Percentiles rank a stretch among this genome's conserved stretches.
These are phyloP conservation scores for Drosophila antonietae DNA, from an alignment of 2,888 invertebrate genomes.

Conservation along the genomic window DNA sequence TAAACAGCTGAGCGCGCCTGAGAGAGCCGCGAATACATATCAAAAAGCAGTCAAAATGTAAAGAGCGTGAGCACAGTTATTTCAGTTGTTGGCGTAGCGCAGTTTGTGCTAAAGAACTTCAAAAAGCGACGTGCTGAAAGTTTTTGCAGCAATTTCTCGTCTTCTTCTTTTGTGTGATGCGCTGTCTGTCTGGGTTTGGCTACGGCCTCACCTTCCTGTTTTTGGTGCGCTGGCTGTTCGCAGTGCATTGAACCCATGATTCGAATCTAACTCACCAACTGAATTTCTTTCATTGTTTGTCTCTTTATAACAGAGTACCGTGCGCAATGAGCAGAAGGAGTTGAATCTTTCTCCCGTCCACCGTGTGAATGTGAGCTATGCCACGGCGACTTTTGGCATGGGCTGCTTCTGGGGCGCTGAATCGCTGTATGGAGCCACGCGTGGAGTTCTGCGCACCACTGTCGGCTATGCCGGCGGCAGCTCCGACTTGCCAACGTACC, in stretches of 20 bases:
- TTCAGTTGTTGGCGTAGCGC: slow-evolving; percentile 35
- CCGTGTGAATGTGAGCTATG: slow-evolving; percentile 72
- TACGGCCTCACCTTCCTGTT: slow-evolving; percentile 69
- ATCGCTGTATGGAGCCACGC: slow-evolving; percentile 89
- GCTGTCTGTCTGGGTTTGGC: slow-evolving; percentile 65
- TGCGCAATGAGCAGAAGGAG: slow-evolving; percentile 83
- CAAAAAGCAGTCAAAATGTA: slow-evolving; percentile 35
- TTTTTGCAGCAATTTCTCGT: slow-evolving; percentile 4
- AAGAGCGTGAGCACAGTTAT: slow-evolving; percentile 27
- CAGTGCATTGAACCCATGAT: slow-evolving; percentile 22
- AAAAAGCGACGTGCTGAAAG: slow-evolving; percentile 15
- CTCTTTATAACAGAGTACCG: slow-evolving; percentile 74
- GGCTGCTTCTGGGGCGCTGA: slow-evolving; percentile 98
- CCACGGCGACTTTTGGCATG: slow-evolving; percentile 94
- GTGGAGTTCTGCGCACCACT: slow-evolving; percentile 93
- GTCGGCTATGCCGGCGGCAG: slow-evolving; percentile 97
- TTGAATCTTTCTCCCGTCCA: slow-evolving; percentile 81
- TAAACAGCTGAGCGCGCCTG: slow-evolving; percentile 16
- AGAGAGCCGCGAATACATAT: slow-evolving; percentile 10
- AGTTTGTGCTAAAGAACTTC: slow-evolving; percentile 18
- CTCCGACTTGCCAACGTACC: slow-evolving; percentile 92
- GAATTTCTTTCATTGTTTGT: neutral
- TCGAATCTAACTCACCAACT: slow-evolving; percentile 19
- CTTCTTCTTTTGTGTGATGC: slow-evolving; percentile 39
- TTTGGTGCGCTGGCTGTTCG: slow-evolving; percentile 49